Evolutionary conservation across 2,888 invertebrate genomes (phyloP), one percentile per base, ranked within the genome.

Genomic region (Cantharis nigra): DNA sequence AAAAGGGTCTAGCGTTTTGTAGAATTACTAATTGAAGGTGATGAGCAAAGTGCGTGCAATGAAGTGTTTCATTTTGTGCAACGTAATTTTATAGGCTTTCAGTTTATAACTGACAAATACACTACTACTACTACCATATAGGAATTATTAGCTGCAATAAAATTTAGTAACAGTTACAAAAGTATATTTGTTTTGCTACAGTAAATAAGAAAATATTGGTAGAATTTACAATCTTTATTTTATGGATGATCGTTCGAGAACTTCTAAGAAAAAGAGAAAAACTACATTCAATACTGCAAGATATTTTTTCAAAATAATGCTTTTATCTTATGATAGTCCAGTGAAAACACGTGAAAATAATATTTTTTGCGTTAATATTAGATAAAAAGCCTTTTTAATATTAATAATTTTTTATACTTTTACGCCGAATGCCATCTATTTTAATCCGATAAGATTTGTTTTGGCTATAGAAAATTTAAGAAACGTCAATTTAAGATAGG

Each of bases 21-120:
- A 67, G 26, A 23, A 67, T 67, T 67, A 67, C 65, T 67, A 67
- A 67, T 67, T 64, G 64, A 64, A 64, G 64, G 16, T 67, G 65
- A 49, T 49, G 18, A 23, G 26, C 18, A 23, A 67, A 67, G 26
- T 67, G 20, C 18, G 65, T 67, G 26, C 18, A 67, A 67, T 23
- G 49, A 49, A 67, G 20, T 67, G 14, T 67, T 67, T 67, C 23
- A 67, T 13, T 67, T 67, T 49, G 49, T 49, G 49, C 49, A 49
- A 33, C 33, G 33, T 33, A 33, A 49, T 49, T 49, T 49, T 49
- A 49, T 49, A 9, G n/a, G 49, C n/a, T 49, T 49, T 49, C n/a
- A 49, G n/a, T 49, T 49, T 49, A 49, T n/a, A 49, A 49, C 49
- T n/a, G 49, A 49, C 49, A 49, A 49, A 49, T 7, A 49, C 49